A percentile compares a stretch with the other conserved stretches of the same genome.
Evolutionary conservation across 2,888 invertebrate species (phyloP).

Genomic region (Tetheella fluctuosa): DNA sequence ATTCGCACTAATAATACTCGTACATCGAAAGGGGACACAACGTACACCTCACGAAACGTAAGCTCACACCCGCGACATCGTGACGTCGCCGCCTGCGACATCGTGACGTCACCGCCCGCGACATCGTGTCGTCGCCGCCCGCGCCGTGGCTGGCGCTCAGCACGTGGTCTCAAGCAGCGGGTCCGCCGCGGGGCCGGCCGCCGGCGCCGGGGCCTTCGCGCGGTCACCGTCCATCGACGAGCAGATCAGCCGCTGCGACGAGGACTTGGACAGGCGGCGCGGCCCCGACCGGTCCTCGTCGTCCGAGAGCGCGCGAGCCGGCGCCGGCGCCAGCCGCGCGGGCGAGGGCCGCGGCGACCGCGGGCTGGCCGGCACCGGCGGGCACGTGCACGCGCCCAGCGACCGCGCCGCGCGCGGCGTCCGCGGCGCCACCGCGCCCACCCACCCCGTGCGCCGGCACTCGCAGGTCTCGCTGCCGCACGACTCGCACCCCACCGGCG

Average conservation of each 20-base stretch:
- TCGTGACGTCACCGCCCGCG: no score
- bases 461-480: slow-evolving; percentile 59
- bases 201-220: slow-evolving; percentile 26
- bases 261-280: slow-evolving; percentile 60
- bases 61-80: slow-evolving; percentile 20
- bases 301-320: slow-evolving; percentile 55
- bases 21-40: slow-evolving; percentile 52
- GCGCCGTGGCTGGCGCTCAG: slow-evolving; percentile 36
- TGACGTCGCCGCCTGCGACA: slow-evolving; percentile 13
- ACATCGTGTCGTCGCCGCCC: slow-evolving; percentile 18
- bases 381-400: slow-evolving; percentile 43
- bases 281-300: slow-evolving; percentile 53
- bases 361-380: slow-evolving; percentile 26
- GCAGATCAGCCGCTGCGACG: slow-evolving; percentile 47
- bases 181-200: slow-evolving; percentile 46
- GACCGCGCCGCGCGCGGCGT: slow-evolving; percentile 37
- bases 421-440: slow-evolving; percentile 35
- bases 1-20: slow-evolving; percentile 81
- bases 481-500: slow-evolving; percentile 56
- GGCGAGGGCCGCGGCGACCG: no score
- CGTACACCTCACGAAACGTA: slow-evolving; percentile 44
- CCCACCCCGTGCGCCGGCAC: slow-evolving; percentile 51
- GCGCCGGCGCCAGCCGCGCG: slow-evolving; percentile 32
- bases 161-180: slow-evolving; percentile 78
- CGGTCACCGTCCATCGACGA: slow-evolving; percentile 38